These are phyloP conservation scores for Syndactyla subalaris DNA, from an alignment of 2,797 vertebrate species.

Conservation along the genomic window DNA sequence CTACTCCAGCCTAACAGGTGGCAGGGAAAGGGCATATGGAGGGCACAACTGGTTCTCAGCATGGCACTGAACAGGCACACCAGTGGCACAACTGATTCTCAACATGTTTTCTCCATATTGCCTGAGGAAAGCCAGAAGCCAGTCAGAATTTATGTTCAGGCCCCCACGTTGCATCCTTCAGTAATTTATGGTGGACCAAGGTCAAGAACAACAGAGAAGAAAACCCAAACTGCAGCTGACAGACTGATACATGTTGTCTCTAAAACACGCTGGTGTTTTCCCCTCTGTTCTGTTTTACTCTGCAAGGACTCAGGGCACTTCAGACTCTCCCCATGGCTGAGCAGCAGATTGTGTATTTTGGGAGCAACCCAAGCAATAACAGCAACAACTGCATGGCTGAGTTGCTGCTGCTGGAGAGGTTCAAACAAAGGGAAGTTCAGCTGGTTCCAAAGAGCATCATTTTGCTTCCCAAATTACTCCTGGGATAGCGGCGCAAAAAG, in stretches of 20 bases:
- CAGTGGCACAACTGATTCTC: neutral
- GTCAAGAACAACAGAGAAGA: neutral
- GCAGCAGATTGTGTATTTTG: neutral
- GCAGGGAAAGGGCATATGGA: neutral
- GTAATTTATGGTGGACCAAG: neutral
- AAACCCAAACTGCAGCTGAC: neutral
- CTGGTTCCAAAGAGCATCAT: neutral
- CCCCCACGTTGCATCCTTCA: rapidly evolving
- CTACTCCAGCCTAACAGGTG: neutral
- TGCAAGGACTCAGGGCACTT: neutral
- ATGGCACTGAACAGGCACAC: neutral
- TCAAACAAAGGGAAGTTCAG: slow-evolving; percentile 30
- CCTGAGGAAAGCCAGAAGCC: neutral
- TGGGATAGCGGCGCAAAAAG: neutral
- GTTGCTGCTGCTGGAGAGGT: neutral
- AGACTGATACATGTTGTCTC: neutral
- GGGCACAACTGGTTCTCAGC: neutral
- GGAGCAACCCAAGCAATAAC: neutral
- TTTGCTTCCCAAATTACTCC: neutral
- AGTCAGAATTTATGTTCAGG: neutral
- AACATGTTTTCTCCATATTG: neutral
- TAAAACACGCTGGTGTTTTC: neutral
- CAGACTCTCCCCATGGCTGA: neutral
- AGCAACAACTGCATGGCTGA: neutral
- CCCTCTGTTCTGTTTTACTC: neutral